phyloP scores from a whole-genome alignment of 2,113 vertebrate genomes.

The Oreochromis spilurus region DNA sequence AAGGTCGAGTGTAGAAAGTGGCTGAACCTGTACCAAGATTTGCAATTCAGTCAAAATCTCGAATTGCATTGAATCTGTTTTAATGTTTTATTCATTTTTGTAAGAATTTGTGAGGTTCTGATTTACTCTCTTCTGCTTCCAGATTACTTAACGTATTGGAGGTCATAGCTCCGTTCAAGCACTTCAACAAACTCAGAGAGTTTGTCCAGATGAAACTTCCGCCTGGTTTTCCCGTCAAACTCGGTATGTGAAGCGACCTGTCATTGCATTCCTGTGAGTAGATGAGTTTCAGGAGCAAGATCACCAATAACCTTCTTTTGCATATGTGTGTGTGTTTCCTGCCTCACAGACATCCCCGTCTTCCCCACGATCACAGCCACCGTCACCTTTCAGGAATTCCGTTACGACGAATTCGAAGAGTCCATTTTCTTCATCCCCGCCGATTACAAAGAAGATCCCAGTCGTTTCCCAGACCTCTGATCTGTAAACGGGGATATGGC shows the following conservation, averaged over 20 bases:
- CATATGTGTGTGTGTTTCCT: background rate
- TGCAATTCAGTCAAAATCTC: background rate
- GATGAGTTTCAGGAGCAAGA: background rate
- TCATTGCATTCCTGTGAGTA: background rate
- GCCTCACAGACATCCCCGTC: conserved; percentile 84
- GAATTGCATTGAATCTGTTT: background rate
- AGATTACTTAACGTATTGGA: conserved; percentile 95
- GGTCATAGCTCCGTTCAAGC: conserved; percentile 96
- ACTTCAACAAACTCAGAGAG: conserved; percentile 98
- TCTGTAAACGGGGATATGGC: conserved; percentile 15
- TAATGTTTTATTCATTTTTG: background rate
- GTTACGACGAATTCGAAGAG: conserved; percentile 84
- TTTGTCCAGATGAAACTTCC: conserved; percentile 99
- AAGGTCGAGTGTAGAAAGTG: background rate
- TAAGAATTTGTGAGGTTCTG: background rate
- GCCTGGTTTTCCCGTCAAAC: conserved; percentile 93
- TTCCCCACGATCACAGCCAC: conserved; percentile 98
- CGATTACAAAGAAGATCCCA: conserved; percentile 94
- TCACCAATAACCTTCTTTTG: background rate
- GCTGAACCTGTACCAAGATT: background rate
- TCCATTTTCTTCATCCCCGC: conserved; percentile 86
- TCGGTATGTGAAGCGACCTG: conserved; percentile 74
- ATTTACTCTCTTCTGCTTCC: conserved; percentile 33
- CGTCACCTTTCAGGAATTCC: conserved; percentile 97
- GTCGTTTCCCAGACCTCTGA: conserved; percentile 92